phyloP scores from a whole-genome alignment of 1,140 invertebrate species.

The Sesamia nonagrioides region DNA sequence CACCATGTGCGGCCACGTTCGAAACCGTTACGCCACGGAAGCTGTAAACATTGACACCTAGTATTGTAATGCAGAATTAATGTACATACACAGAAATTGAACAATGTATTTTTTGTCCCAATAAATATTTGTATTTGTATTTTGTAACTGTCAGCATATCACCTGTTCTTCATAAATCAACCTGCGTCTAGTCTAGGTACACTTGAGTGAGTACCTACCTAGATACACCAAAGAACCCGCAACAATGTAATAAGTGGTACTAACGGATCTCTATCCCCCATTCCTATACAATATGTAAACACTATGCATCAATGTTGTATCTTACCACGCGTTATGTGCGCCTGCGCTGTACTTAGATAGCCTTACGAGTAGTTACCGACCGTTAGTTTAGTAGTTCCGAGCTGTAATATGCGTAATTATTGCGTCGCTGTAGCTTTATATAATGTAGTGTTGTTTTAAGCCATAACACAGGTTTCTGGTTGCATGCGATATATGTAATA shows the following conservation, averaged over 20 bases:
- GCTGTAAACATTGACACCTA: no score
- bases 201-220: no score
- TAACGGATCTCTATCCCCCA: neutral
- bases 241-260: neutral
- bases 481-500: neutral
- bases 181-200: no score
- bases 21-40: no score
- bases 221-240: neutral
- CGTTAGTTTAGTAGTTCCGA: neutral
- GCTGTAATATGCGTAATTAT: slow-evolving; percentile 30
- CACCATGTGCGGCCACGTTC: no score
- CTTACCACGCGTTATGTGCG: neutral
- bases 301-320: neutral
- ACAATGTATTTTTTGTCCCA: no score
- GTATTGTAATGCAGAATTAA: no score
- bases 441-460: neutral
- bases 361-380: neutral
- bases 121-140: no score
- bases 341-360: neutral
- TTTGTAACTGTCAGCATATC: no score
- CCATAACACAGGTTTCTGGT: neutral
- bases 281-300: slow-evolving; percentile 9
- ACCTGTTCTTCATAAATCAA: no score
- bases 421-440: neutral
- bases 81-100: no score